Base-by-base conservation (phyloP, 2,113 vertebrate species). In the Tenebrosternarchus preto region DNA sequence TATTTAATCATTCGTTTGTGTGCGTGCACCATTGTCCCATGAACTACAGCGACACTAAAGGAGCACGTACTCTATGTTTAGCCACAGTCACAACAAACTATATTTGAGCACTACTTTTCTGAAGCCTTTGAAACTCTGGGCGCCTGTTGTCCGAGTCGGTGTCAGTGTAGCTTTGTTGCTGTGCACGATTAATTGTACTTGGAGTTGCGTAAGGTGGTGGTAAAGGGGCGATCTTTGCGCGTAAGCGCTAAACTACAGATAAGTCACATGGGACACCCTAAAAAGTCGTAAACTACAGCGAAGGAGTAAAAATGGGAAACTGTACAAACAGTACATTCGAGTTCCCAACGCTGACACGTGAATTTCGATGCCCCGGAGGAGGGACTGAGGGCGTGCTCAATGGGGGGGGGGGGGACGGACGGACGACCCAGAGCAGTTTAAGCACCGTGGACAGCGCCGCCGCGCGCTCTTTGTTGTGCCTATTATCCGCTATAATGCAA, bases 401-500 rank as follows among this genome's bases (percentile, higher is more conserved):
- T 57, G 79, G 36, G 55, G 29, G n/a, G n/a, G n/a, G n/a, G n/a
- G n/a, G n/a, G n/a, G n/a, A n/a, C n/a, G n/a, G n/a, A n/a, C n/a
- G n/a, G 77, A 20, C 74, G 31, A 33, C 17, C 43, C 22, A 76
- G 69, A 8, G 61, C 55, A 17, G 39, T 73, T 87, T 85, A 87
- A 88, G 86, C 81, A 89, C 87, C 85, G 31, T 77, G 89, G 91
- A 89, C 81, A 90, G 89, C 88, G 75, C 76, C 56, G 31, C 33
- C 16, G 25, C 24, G 59, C 67, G 43, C 43, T 9, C 74, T 64
- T 59, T 27, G 57, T 24, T 61, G 22, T 56, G 7, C 4, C 25
- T 29, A 15, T 33, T 33, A 53, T 64, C 43, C 50, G 29, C 63
- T 19, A 17, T 31, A 36, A 22, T 57, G 64, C 7, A 77, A 4